Percentiles rank a stretch among this genome's conserved stretches.
These are phyloP conservation scores for Neoseiulus cucumeris DNA, from an alignment of 1,140 invertebrate genomes.

Conservation along the genomic window DNA sequence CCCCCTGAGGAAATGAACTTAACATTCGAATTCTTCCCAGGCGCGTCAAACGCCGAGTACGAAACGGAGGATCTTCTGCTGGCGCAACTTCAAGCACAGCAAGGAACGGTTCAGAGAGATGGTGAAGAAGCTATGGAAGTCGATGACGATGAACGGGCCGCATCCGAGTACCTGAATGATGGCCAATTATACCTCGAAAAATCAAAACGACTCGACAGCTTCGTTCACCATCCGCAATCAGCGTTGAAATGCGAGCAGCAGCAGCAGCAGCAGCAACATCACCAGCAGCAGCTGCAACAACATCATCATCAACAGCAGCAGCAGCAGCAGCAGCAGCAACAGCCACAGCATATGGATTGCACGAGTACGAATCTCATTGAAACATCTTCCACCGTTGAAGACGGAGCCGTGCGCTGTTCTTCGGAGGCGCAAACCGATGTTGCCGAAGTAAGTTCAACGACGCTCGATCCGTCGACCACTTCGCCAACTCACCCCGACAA, in stretches of 20 bases:
- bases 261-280: not conserved
- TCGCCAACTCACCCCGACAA: not conserved
- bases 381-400: not conserved
- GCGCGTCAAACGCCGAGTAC: constrained; percentile 6
- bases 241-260: too few species aligned
- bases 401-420: not conserved
- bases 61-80: constrained; percentile 7
- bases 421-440: not conserved
- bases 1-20: too few species aligned
- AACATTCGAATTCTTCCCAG: not conserved
- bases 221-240: not conserved
- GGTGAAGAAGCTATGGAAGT: not conserved
- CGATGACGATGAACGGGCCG: not conserved
- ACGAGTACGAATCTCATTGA: not conserved
- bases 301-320: not conserved
- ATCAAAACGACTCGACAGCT: not conserved
- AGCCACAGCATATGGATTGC: not conserved
- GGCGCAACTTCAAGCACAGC: not conserved
- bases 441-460: constrained; percentile 2
- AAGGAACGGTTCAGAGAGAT: not conserved
- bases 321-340: not conserved
- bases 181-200: constrained; percentile 1
- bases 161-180: constrained; percentile 1
- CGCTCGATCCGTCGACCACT: not conserved
- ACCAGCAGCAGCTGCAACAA: not conserved